phyloP scores from a whole-genome alignment of 2,797 vertebrate genomes.

The Cygnus olor region DNA sequence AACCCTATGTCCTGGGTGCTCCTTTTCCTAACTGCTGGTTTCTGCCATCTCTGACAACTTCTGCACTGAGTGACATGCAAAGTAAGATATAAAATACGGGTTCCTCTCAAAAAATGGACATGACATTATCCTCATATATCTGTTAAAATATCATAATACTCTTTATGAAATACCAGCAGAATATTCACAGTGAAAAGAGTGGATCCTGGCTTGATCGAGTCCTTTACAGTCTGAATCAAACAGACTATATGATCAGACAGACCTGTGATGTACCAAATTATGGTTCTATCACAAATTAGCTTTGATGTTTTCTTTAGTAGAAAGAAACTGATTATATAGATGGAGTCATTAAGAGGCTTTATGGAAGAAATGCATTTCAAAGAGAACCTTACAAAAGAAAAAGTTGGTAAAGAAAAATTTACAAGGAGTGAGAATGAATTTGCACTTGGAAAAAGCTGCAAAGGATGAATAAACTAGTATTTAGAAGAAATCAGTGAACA shows the following conservation, averaged over 20 bases:
- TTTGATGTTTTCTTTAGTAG: slow-evolving; percentile 49
- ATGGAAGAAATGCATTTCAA: slow-evolving; percentile 12
- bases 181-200: neutral
- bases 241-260: slow-evolving; percentile 49
- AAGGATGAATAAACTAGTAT: neutral
- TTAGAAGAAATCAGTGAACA: neutral
- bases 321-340: slow-evolving; percentile 18
- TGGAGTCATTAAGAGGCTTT: slow-evolving; percentile 32
- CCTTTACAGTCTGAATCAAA: slow-evolving; percentile 49
- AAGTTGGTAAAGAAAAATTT: neutral
- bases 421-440: neutral
- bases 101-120: neutral
- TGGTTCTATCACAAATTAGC: slow-evolving; percentile 5
- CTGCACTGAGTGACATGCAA: neutral
- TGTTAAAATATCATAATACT: neutral
- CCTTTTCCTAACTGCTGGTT: neutral
- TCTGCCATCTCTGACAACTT: neutral
- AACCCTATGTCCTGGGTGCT: neutral
- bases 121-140: neutral
- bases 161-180: slow-evolving; percentile 11
- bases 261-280: neutral
- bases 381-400: slow-evolving; percentile 10
- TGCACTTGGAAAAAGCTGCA: neutral
- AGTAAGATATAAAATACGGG: neutral
- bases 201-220: slow-evolving; percentile 36